Percentiles rank a stretch among this genome's conserved stretches.
These are phyloP conservation scores for Parambassis ranga DNA, from an alignment of 2,797 vertebrate species.

Conservation along the genomic window DNA sequence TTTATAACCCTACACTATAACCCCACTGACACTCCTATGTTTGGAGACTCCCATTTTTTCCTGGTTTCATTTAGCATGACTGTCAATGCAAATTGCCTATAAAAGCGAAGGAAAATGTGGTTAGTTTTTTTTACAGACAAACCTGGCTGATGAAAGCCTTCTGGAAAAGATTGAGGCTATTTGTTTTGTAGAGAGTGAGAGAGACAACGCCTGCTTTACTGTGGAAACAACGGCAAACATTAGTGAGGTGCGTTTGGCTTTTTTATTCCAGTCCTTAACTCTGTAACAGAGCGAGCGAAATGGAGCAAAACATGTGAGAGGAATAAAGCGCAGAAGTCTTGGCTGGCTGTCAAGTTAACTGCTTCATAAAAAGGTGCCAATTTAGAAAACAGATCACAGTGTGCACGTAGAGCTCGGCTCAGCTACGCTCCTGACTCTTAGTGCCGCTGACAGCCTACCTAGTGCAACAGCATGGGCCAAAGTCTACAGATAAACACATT, in stretches of 20 bases:
- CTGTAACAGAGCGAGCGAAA: background rate
- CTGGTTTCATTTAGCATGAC: conserved; percentile 44
- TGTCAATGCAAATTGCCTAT: conserved; percentile 55
- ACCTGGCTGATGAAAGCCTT: conserved; percentile 29
- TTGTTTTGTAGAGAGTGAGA: conserved; percentile 29
- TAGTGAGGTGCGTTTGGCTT: background rate
- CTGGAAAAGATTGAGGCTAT: conserved; percentile 17
- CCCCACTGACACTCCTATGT: conserved; percentile 51
- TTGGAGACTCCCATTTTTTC: conserved; percentile 31
- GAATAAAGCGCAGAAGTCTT: conserved; percentile 59
- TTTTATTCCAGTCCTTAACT: background rate
- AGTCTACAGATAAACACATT: conserved; percentile 28
- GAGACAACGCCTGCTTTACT: conserved; percentile 18
- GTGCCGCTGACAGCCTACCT: conserved; percentile 39
- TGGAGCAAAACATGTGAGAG: conserved; percentile 44
- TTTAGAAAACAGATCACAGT: conserved; percentile 52
- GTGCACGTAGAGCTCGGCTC: conserved; percentile 3
- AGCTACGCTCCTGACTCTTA: background rate
- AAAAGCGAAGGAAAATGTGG: conserved; percentile 52
- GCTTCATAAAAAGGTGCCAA: conserved; percentile 60
- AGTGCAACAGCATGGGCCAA: conserved; percentile 25
- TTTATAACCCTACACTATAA: conserved; percentile 67
- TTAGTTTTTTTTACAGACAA: conserved; percentile 53
- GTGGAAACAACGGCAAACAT: conserved; percentile 25
- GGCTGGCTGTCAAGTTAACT: conserved; percentile 61